A percentile compares a stretch with the other conserved stretches of the same genome.
Conservation (phyloP, 1,140 invertebrate genomes). For the Drosophila navojoa region DNA sequence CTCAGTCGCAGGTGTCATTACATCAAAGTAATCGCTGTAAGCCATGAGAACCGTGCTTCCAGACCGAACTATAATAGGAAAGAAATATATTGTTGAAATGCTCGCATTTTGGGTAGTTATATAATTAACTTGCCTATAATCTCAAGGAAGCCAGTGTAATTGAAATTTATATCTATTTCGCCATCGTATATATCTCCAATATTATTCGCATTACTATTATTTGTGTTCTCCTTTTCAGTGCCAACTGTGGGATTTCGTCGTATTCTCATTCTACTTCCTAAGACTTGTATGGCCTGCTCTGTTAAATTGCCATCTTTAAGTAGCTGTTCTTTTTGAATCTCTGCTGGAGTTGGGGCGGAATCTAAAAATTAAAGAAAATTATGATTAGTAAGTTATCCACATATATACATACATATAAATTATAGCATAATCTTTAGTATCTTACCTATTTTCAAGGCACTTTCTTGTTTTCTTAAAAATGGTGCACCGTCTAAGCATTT, state of each 20-base stretch:
- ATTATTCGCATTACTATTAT: constrained; percentile 19
- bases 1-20: constrained; percentile 82
- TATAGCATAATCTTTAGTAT: no score
- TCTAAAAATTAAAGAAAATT: constrained; percentile 18
- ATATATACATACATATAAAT: no score
- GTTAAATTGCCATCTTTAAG: constrained; percentile 69
- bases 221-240: constrained; percentile 28
- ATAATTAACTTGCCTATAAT: constrained; percentile 87
- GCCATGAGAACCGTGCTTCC: constrained; percentile 82
- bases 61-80: constrained; percentile 57
- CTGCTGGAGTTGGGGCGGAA: constrained; percentile 17
- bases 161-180: constrained; percentile 88
- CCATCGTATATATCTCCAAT: constrained; percentile 87
- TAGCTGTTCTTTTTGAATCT: constrained; percentile 57
- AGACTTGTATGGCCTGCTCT: constrained; percentile 69
- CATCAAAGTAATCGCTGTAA: constrained; percentile 86
- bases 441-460: constrained; percentile 25
- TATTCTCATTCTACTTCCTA: constrained; percentile 61
- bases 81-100: not conserved
- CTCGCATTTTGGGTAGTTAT: not conserved
- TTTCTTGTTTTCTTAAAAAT: constrained; percentile 44
- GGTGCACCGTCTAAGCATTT: constrained; percentile 61
- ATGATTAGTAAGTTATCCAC: no score
- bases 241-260: constrained; percentile 64
- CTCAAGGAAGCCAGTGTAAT: constrained; percentile 93